Conservation (phyloP, 2,797 vertebrate genomes). For the Zalophus californianus region DNA sequence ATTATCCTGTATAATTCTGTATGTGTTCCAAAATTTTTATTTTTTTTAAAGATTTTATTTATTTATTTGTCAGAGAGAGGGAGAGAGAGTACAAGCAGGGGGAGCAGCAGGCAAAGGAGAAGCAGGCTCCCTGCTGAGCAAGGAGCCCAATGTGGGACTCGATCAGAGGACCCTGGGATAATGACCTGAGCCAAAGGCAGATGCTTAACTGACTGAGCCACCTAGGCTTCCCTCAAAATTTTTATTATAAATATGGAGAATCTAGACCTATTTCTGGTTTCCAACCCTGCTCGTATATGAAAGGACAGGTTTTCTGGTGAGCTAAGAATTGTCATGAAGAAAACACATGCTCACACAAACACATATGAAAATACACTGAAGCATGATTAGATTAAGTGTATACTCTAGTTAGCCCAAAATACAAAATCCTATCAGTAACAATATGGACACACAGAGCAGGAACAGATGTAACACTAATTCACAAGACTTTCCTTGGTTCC, state of each 20-base stretch:
- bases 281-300: neutral
- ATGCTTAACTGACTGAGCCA: too few species aligned
- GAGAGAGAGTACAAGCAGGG: too few species aligned
- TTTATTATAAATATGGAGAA: neutral
- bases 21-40: neutral
- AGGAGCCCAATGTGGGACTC: too few species aligned
- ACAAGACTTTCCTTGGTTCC: neutral
- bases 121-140: too few species aligned
- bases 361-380: neutral
- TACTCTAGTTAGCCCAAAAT: neutral
- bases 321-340: neutral
- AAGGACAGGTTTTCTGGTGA: neutral
- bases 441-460: neutral
- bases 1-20: neutral
- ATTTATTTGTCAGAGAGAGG: too few species aligned
- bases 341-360: neutral
- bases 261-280: neutral
- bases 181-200: too few species aligned
- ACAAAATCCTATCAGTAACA: neutral
- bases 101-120: too few species aligned
- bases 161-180: too few species aligned
- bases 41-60: too few species aligned
- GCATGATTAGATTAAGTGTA: neutral
- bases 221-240: neutral
- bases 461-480: neutral